Percentiles rank a stretch among this genome's conserved stretches.
Conservation (phyloP, 2,888 invertebrate genomes). For the Ophion ellenae region DNA sequence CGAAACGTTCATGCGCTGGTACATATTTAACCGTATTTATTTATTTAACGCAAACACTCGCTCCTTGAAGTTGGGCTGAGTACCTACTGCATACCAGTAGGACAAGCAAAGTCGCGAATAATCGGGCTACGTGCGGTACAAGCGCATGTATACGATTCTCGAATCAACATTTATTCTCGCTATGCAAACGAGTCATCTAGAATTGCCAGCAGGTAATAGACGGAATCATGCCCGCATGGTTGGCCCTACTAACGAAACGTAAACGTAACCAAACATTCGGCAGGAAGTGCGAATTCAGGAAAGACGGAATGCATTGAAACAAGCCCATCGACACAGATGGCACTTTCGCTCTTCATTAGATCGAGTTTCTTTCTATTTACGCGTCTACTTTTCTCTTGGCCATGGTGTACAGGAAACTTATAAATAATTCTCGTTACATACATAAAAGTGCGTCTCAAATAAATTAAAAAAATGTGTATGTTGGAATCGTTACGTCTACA, state of each 20-base stretch:
- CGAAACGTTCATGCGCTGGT: not conserved
- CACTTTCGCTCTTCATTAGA: not conserved
- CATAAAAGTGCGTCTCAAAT: too few species aligned
- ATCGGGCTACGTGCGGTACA: conserved; percentile 8
- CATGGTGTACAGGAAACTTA: not conserved
- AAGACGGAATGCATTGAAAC: not conserved
- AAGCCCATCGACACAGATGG: not conserved
- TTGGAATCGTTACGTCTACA: too few species aligned
- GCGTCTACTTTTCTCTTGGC: not conserved
- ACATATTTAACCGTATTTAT: not conserved
- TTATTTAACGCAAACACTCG: conserved; percentile 33
- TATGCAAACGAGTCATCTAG: not conserved
- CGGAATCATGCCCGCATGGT: not conserved
- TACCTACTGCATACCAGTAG: not conserved
- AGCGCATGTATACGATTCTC: not conserved
- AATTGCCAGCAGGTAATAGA: conserved; percentile 14
- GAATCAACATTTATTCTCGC: conserved; percentile 42
- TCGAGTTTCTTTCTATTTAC: not conserved
- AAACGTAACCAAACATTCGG: not conserved
- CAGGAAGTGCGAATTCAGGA: not conserved
- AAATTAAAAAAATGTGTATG: too few species aligned
- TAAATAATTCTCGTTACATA: too few species aligned
- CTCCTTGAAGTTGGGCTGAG: conserved; percentile 21
- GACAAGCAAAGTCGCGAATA: conserved; percentile 14
- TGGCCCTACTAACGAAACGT: not conserved